Evolutionary conservation across 2,888 invertebrate species (phyloP), one percentile per base, ranked within the genome.

Genomic region (Branchellion lobata): DNA sequence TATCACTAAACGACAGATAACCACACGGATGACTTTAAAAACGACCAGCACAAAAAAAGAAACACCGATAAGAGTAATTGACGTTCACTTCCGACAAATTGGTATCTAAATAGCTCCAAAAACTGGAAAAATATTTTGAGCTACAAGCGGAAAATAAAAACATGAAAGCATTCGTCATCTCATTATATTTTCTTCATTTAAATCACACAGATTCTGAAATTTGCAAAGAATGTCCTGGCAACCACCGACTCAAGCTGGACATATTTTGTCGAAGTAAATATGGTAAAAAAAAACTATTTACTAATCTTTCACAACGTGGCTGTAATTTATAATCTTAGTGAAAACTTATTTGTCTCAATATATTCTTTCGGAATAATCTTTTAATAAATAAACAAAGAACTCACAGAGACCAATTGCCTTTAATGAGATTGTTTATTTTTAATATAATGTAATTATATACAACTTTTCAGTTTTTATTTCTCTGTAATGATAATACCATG

Each of bases 181-280:
- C n/a, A n/a, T n/a, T n/a, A n/a, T n/a, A n/a, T n/a, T n/a, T n/a
- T n/a, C n/a, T n/a, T n/a, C n/a, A n/a, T n/a, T n/a, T n/a, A n/a
- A n/a, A n/a, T n/a, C n/a, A n/a, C n/a, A n/a, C n/a, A 57, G 61
- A 57, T 57, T 57, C 24, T 5, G 21, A 14, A 14, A 3, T 24
- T n/a, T 57, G 61, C n/a, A 24, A 3, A 5, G 61, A 57, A 5
- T 57, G 61, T n/a, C 21, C 24, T 8, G 5, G 24, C 21, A 57
- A 24, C 3, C 3, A 8, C 61, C 61, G 61, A 14, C 61, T 57
- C 3, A 57, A 57, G n/a, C 61, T 57, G 8, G 61, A 57, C 24
- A n/a, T 57, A 5, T 57, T 57, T 57, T 57, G 61, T 57, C 61
- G n/a, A 57, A 57, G 61, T n/a, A 57, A 57, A 57, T 57, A 57